phyloP scores from a whole-genome alignment of 2,797 vertebrate genomes.

The Mycteria americana region DNA sequence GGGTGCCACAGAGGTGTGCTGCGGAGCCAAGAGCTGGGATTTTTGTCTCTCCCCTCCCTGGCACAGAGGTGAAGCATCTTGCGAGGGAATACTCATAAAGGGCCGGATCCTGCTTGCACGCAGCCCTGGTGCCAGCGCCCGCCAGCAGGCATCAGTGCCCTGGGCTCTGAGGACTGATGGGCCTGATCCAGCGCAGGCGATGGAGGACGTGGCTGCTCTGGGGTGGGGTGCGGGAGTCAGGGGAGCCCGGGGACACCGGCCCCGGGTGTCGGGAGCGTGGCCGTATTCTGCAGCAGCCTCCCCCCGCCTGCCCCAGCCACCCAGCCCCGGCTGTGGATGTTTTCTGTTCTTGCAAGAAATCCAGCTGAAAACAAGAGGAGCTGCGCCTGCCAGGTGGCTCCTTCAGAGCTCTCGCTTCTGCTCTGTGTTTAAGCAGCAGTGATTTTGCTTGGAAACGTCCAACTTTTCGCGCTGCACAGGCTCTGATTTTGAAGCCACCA shows the following conservation, averaged over 20 bases:
- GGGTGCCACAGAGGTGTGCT: background rate
- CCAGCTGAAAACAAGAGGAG: background rate
- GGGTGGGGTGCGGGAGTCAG: too few relatives aligned
- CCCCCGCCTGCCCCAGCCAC: background rate
- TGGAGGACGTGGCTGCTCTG: background rate
- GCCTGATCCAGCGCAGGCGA: background rate
- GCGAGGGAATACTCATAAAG: rapidly evolving
- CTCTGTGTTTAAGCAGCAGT: background rate
- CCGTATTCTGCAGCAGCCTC: background rate
- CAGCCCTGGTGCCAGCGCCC: background rate
- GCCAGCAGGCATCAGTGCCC: too few relatives aligned
- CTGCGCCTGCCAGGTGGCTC: background rate
- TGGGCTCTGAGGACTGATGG: background rate
- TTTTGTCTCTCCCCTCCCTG: background rate
- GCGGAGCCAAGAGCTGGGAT: rapidly evolving
- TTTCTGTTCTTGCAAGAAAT: background rate
- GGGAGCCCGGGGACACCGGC: rapidly evolving
- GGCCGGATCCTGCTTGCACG: background rate
- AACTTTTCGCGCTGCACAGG: background rate
- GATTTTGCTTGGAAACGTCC: background rate
- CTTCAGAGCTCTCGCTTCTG: background rate
- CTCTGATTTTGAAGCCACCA: background rate
- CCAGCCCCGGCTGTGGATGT: rapidly evolving
- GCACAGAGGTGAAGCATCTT: background rate
- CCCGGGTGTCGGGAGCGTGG: rapidly evolving